These are phyloP conservation scores for Lacerta viridis DNA, from an alignment of 2,797 vertebrate genomes.

Conservation along the genomic window DNA sequence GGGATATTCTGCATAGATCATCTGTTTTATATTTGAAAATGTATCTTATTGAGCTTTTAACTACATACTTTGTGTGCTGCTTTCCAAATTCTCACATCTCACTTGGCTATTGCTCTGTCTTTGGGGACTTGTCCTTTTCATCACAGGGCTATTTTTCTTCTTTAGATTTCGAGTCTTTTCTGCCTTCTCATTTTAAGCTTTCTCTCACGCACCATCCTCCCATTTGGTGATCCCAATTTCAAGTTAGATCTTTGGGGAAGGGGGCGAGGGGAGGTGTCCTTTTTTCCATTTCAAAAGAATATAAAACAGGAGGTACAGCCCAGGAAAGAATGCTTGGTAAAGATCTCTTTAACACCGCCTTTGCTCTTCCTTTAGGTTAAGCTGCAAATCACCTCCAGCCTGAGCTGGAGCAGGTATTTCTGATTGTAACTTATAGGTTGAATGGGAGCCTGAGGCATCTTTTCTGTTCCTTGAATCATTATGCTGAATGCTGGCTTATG, in stretches of 20 bases:
- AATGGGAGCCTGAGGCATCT: not conserved
- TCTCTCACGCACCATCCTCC: not conserved
- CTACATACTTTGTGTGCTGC: not conserved
- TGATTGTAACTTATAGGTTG: not conserved
- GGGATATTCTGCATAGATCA: slow-evolving; percentile 13
- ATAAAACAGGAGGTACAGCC: slow-evolving; percentile 17
- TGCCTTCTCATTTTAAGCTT: not conserved
- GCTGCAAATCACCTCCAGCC: slow-evolving; percentile 21
- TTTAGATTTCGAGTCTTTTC: not conserved
- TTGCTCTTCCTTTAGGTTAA: slow-evolving; percentile 12
- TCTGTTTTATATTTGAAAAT: slow-evolving; percentile 15
- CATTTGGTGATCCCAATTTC: slow-evolving; percentile 5
- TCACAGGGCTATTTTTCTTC: not conserved
- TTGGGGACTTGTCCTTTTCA: slow-evolving; percentile 18
- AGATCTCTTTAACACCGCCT: not conserved
- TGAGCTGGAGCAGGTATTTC: not conserved
- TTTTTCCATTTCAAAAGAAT: slow-evolving; percentile 7
- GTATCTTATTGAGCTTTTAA: not conserved
- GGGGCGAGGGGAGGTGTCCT: not conserved
- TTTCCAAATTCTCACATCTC: slow-evolving; percentile 20
- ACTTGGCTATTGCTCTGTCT: not conserved
- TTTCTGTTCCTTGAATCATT: slow-evolving; percentile 15
- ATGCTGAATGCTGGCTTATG: not conserved
- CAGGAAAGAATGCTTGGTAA: not conserved
- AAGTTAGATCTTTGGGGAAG: not conserved